A percentile compares a stretch with the other conserved stretches of the same genome.
These are phyloP conservation scores for Parauchenoglanis ngamensis DNA, from an alignment of 2,797 vertebrate species.

Conservation along the genomic window DNA sequence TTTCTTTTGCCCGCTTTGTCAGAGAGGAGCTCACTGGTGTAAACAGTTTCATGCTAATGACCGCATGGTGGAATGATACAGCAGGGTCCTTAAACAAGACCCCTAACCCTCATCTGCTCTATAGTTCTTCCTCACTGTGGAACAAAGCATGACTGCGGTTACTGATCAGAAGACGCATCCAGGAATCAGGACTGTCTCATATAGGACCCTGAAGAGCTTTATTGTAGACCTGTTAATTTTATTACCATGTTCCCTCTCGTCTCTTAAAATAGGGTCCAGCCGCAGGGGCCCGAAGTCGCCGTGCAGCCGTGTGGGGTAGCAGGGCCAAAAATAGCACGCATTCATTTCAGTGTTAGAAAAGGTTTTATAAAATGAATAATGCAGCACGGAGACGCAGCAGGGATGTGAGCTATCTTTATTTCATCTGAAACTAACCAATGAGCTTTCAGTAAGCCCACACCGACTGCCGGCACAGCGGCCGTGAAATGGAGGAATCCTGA, in stretches of 20 bases:
- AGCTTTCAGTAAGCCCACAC: background rate
- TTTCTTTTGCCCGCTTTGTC: background rate
- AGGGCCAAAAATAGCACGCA: background rate
- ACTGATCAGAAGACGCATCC: background rate
- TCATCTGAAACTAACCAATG: background rate
- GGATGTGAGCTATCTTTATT: background rate
- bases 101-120: background rate
- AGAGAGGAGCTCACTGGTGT: background rate
- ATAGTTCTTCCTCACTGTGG: background rate
- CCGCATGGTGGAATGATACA: background rate
- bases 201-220: slow-evolving; percentile 40
- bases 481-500: background rate
- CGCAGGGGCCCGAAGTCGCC: slow-evolving; percentile 13
- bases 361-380: background rate
- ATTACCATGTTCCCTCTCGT: slow-evolving; percentile 28
- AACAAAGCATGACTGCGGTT: background rate
- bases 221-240: slow-evolving; percentile 42
- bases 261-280: slow-evolving; percentile 40
- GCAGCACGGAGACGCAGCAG: background rate
- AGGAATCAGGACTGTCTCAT: slow-evolving; percentile 13
- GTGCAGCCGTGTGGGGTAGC: background rate
- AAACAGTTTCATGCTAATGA: background rate
- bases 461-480: background rate
- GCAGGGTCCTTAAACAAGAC: background rate
- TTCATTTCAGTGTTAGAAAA: background rate